A percentile compares a stretch with the other conserved stretches of the same genome.
Evolutionary conservation across 2,888 invertebrate genomes (phyloP).

Genomic region (Oasisia sp.): DNA sequence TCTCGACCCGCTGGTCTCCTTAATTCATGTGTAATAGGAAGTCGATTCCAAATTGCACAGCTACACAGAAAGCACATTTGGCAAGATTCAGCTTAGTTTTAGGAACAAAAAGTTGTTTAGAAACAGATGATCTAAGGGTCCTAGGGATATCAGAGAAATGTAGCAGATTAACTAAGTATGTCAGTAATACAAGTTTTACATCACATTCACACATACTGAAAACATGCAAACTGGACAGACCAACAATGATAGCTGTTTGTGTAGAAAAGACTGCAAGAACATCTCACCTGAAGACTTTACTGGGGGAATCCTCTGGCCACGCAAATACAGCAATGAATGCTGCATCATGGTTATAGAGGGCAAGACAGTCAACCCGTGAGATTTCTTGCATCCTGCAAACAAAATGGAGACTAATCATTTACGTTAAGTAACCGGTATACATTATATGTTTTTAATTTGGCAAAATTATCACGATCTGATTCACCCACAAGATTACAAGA

Average conservation of each 20-base stretch:
- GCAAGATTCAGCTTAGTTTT: too few relatives aligned
- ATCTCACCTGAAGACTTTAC: not conserved
- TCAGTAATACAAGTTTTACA: too few relatives aligned
- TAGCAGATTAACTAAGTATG: too few relatives aligned
- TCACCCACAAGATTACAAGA: not conserved
- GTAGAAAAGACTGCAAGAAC: not conserved
- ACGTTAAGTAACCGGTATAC: not conserved
- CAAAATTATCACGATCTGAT: not conserved
- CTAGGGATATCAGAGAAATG: too few relatives aligned
- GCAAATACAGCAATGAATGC: not conserved
- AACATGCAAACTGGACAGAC: not conserved
- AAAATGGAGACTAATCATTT: not conserved
- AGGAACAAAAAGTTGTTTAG: too few relatives aligned
- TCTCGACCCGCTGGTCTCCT: too few relatives aligned
- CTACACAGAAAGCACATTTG: too few relatives aligned
- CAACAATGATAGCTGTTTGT: not conserved
- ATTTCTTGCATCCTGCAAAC: not conserved
- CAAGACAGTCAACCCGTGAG: not conserved
- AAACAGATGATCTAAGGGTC: too few relatives aligned
- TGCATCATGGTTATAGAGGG: not conserved
- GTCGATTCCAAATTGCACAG: too few relatives aligned
- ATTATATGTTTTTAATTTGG: too few relatives aligned
- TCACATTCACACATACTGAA: not conserved
- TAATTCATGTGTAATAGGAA: too few relatives aligned
- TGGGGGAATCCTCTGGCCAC: not conserved